These are phyloP conservation scores for Catocala nupta DNA, from an alignment of 2,888 invertebrate genomes.

Conservation along the genomic window DNA sequence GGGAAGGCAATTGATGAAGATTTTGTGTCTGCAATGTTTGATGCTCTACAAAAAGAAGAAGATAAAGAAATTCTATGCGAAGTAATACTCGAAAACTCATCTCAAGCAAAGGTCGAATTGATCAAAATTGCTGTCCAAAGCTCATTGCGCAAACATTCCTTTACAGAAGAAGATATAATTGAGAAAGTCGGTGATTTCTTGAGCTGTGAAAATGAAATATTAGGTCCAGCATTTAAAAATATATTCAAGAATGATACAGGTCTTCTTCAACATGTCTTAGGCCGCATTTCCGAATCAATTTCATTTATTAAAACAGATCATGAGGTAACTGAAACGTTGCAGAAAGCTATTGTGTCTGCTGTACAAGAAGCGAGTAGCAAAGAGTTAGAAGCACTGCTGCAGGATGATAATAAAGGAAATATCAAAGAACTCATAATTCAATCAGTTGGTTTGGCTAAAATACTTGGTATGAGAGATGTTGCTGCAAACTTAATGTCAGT, in stretches of 20 bases:
- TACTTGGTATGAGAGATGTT: conserved; percentile 89
- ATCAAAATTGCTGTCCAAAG: conserved; percentile 87
- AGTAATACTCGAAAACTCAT: conserved; percentile 83
- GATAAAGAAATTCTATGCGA: conserved; percentile 80
- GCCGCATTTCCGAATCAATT: conserved; percentile 88
- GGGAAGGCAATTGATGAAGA: conserved; percentile 83
- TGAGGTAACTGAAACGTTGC: conserved; percentile 89
- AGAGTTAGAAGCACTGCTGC: conserved; percentile 85
- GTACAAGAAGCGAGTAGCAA: conserved; percentile 89
- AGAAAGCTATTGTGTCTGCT: conserved; percentile 89
- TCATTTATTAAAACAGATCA: conserved; percentile 88
- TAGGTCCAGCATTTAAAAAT: conserved; percentile 89
- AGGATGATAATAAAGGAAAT: conserved; percentile 79
- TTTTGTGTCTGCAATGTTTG: conserved; percentile 81
- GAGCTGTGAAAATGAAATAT: conserved; percentile 88
- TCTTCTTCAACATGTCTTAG: conserved; percentile 87
- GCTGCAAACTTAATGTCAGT: conserved; percentile 86
- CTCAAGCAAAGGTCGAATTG: conserved; percentile 89
- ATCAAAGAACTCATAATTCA: conserved; percentile 86
- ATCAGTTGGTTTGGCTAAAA: conserved; percentile 90
- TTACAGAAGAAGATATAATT: conserved; percentile 87
- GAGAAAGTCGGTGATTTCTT: conserved; percentile 89
- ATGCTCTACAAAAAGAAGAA: conserved; percentile 83
- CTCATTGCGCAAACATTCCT: conserved; percentile 77
- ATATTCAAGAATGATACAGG: conserved; percentile 88